Percentiles rank a stretch among this genome's conserved stretches.
Evolutionary conservation across 2,113 vertebrate genomes (phyloP).

Genomic region (Grammomys surdaster): DNA sequence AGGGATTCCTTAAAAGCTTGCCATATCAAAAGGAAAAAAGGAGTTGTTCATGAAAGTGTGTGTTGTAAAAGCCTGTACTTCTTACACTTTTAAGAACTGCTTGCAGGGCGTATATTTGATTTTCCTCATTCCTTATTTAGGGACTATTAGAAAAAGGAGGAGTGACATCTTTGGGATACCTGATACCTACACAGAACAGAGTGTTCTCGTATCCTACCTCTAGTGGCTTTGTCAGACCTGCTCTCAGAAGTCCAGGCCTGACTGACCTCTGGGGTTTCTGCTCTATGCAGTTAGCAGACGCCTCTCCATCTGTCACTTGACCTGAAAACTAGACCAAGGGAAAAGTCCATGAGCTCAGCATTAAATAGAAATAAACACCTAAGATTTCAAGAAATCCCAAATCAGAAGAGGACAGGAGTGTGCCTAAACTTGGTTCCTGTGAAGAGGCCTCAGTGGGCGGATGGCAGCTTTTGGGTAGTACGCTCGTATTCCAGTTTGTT

Average conservation of each 20-base stretch:
- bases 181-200: slow-evolving; percentile 71
- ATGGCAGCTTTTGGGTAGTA: background rate
- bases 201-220: slow-evolving; percentile 86
- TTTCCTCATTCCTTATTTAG: background rate
- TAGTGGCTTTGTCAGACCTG: slow-evolving; percentile 69
- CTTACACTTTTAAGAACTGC: background rate
- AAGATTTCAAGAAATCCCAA: slow-evolving; percentile 17
- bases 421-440: background rate
- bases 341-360: background rate
- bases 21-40: slow-evolving; percentile 53
- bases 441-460: background rate
- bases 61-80: background rate
- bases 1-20: slow-evolving; percentile 54
- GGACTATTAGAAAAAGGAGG: background rate
- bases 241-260: slow-evolving; percentile 58
- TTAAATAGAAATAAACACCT: background rate
- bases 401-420: background rate
- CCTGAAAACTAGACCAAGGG: background rate
- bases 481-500: slow-evolving; percentile 58
- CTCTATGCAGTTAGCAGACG: background rate
- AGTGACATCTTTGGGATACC: background rate
- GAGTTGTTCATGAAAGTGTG: slow-evolving; percentile 50
- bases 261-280: slow-evolving; percentile 68
- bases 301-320: background rate
- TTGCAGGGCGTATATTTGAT: background rate